Base-by-base conservation (phyloP, 2,888 invertebrate species). In the Watsonalla cultraria region DNA sequence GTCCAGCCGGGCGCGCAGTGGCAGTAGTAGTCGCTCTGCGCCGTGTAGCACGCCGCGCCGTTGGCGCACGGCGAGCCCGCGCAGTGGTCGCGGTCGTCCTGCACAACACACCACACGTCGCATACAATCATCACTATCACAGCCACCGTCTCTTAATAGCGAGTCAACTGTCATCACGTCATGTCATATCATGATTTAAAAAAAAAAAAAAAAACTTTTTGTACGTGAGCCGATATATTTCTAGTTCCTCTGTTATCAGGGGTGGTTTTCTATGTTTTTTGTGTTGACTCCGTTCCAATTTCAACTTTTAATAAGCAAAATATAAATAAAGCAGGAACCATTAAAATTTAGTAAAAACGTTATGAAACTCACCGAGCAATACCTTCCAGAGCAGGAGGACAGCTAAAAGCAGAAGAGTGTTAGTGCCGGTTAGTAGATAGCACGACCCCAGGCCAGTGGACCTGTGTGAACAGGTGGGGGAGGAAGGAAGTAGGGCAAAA, bases 21-120 rank as follows among this genome's bases (percentile, higher is more conserved):
- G 83, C 98, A 98, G 80, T 97, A 96, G 86, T 97, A 97, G 78
- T 96, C 96, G 65, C 95, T 94, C 71, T 96, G 97, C 7, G 96
- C 95, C 71, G 97, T 97, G 82, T 95, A 94, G 82, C 98, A 98
- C 33, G 94, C 94, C 14, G 96, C 96, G 15, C 95, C 95, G 85
- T 97, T 97, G 56, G 93, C 93, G 84, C 98, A 98, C 4, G 98
- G 97, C 62, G 95, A 94, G 46, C 95, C 94, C 61, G 95, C 96
- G 90, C 98, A 98, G 80, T 97, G 96, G 81, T 97, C 96, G 74
- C 96, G 94, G 74, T 96, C 96, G 80, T 95, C 95, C 95, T 95
- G 90, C 55, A 88, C 86, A 24, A 9, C 5, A 5, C 8, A n/a
- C 5, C 5, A 60, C 54, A 55, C 45, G 0, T 7, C 51, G 55